Conservation (phyloP, 2,888 invertebrate genomes). For the Caenorhabditis drosophilae region DNA sequence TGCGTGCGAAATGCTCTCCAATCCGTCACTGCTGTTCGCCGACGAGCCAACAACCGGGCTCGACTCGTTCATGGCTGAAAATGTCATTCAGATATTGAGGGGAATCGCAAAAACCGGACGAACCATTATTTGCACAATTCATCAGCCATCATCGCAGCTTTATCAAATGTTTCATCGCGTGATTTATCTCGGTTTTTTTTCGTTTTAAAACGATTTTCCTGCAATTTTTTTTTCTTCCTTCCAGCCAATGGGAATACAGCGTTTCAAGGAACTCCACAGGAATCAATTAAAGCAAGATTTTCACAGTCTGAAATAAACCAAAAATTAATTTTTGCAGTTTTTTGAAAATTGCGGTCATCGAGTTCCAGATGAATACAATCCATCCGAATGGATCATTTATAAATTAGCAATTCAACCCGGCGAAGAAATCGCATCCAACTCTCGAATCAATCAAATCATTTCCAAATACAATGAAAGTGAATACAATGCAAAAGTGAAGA, state of each 20-base stretch:
- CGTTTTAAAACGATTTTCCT: background rate
- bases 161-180: conserved; percentile 64
- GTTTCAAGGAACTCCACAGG: conserved; percentile 70
- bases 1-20: conserved; percentile 85
- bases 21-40: conserved; percentile 91
- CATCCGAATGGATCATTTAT: conserved; percentile 90
- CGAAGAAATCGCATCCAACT: conserved; percentile 13
- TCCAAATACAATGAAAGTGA: conserved; percentile 17
- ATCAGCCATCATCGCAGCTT: conserved; percentile 65
- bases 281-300: too few relatives aligned
- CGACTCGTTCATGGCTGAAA: conserved; percentile 92
- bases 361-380: conserved; percentile 85
- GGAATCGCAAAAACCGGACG: conserved; percentile 48
- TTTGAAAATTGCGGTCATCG: conserved; percentile 62
- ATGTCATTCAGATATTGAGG: conserved; percentile 78
- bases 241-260: conserved; percentile 83
- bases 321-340: conserved; percentile 35
- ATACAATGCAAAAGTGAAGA: conserved; percentile 12
- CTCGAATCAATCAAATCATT: conserved; percentile 13
- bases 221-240: background rate
- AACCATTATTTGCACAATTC: conserved; percentile 67
- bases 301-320: too few relatives aligned
- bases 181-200: conserved; percentile 76
- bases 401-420: conserved; percentile 78
- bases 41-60: conserved; percentile 89